Conservation (phyloP, 2,888 invertebrate species). For the Yponomeuta malinellus region DNA sequence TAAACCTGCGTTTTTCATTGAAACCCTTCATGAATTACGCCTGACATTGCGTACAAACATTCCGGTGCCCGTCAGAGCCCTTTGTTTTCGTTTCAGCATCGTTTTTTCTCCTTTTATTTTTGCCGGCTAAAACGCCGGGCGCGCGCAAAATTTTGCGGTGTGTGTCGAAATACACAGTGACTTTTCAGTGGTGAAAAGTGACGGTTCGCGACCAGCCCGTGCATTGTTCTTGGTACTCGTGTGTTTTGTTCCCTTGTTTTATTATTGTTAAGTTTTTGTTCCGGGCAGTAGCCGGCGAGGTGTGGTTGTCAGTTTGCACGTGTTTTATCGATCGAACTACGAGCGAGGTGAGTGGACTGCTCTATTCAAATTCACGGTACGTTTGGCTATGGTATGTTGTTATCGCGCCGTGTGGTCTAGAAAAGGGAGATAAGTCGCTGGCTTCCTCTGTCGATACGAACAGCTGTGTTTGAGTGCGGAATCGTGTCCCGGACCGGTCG, state of each 20-base stretch:
- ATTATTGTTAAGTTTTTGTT: constrained; percentile 38
- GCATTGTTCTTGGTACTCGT: constrained; percentile 29
- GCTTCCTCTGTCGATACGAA: constrained; percentile 41
- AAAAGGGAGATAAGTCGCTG: constrained; percentile 36
- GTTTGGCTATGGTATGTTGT: background rate
- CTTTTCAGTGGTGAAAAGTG: constrained; percentile 45
- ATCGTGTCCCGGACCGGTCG: constrained; percentile 4
- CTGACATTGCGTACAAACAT: constrained; percentile 25
- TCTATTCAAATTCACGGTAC: background rate
- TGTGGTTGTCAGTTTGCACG: constrained; percentile 42
- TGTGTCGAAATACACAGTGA: constrained; percentile 31
- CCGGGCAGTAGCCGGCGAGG: constrained; percentile 32
- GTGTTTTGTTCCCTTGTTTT: constrained; percentile 34
- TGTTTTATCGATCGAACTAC: constrained; percentile 47
- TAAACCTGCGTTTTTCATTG: constrained; percentile 32
- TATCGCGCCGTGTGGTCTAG: constrained; percentile 10
- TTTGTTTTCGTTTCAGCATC: constrained; percentile 29
- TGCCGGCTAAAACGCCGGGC: constrained; percentile 63
- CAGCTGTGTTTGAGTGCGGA: constrained; percentile 32
- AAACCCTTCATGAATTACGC: constrained; percentile 25
- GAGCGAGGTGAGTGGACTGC: constrained; percentile 37
- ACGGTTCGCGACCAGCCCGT: constrained; percentile 33
- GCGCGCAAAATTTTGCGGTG: constrained; percentile 31
- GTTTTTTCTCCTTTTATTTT: constrained; percentile 43
- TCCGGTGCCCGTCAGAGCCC: constrained; percentile 18